Evolutionary conservation across 2,797 vertebrate genomes (phyloP).

Genomic region (Erithacus rubecula): DNA sequence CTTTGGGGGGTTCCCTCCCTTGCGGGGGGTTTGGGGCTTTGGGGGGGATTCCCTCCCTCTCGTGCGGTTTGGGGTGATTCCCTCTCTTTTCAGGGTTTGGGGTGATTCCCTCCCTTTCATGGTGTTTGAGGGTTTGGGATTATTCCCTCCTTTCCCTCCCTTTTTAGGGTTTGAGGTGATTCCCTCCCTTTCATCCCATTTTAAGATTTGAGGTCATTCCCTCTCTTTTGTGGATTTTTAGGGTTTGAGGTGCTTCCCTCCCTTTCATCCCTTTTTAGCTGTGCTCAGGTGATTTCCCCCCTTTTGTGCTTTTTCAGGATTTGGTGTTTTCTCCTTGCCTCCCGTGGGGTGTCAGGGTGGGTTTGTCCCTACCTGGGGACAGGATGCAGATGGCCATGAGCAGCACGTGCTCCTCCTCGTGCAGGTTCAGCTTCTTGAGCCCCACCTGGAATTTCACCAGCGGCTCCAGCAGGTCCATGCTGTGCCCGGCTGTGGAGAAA

Average conservation of each 20-base stretch:
- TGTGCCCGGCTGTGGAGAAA: slow-evolving; percentile 83
- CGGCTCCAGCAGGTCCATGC: slow-evolving; percentile 90
- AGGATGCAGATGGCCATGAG: slow-evolving; percentile 98
- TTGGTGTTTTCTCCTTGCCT: neutral
- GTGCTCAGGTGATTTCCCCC: fast-evolving
- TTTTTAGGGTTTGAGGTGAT: neutral
- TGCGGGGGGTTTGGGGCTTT: no score
- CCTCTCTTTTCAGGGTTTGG: no score
- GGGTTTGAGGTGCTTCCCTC: no score
- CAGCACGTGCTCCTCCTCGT: slow-evolving; percentile 88
- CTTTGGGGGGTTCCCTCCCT: no score
- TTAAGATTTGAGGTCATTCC: no score
- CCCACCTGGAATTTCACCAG: slow-evolving; percentile 95
- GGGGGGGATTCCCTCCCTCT: neutral
- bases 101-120: neutral
- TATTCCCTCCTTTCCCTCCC: no score
- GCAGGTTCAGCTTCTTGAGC: slow-evolving; percentile 93
- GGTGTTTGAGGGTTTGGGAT: no score
- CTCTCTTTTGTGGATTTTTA: neutral
- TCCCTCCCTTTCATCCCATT: neutral
- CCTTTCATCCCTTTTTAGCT: neutral
- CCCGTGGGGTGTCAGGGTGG: no score
- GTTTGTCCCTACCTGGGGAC: slow-evolving; percentile 83
- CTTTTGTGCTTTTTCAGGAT: neutral
- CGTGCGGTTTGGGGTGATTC: no score